Evolutionary conservation across 2,113 vertebrate species (phyloP), one percentile per base, ranked within the genome.

Genomic region (Ibidorhyncha struthersii): DNA sequence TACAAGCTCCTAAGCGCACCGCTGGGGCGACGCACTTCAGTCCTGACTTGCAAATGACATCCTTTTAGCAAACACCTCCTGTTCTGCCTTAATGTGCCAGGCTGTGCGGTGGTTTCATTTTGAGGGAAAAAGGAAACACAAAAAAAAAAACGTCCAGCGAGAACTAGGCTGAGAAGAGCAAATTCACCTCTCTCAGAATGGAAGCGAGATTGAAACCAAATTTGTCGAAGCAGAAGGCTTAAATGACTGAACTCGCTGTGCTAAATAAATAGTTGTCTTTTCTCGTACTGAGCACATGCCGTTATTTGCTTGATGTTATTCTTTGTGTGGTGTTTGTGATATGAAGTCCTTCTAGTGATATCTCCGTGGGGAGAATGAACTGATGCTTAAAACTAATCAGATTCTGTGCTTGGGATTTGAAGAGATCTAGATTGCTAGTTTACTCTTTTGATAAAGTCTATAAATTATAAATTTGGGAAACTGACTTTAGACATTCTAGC

Each of bases 341-440:
- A 88, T 16, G 66, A 93, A 96, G 81, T 96, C 82, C 93, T 96
- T 40, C 72, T 73, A 59, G 94, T 40, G 91, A 40, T 80, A 53
- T 43, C 95, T 96, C 95, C 23, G 0, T 62, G 91, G 79, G 87
- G 91, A 97, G 94, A 96, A 91, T 14, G 83, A 94, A 56, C 62
- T 71, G 47, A 85, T 1, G 36, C 73, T 95, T 79, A 32, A 82
- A 92, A 61, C 30, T 17, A 59, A 32, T 69, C 65, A 34, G 81
- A 69, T 47, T 82, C 89, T 47, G 87, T 53, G 70, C 89, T 96
- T 89, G 95, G 91, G 91, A 32, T 86, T 70, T 82, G 91, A 95
- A 73, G 89, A 95, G 93, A 96, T 97, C 97, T 97, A 97, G 97
- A 97, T 97, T 97, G 97, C 97, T 97, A 97, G 97, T 97, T 97